phyloP scores from a whole-genome alignment of 2,888 invertebrate genomes.

The Drosophila picticornis region DNA sequence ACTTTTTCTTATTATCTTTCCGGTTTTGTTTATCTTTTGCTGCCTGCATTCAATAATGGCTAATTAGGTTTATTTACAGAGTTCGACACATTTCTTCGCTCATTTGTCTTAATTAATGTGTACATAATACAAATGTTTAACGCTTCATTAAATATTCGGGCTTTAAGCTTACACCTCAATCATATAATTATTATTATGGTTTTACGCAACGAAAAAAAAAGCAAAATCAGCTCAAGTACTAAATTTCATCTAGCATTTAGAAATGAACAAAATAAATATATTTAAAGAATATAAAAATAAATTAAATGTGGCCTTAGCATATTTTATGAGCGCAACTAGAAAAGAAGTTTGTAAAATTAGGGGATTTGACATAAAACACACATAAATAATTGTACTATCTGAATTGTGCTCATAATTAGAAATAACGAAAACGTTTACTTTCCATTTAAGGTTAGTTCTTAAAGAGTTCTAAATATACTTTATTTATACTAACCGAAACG shows the following conservation, averaged over 20 bases:
- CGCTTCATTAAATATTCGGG: slow-evolving; percentile 55
- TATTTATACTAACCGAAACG: slow-evolving; percentile 51
- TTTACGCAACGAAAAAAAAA: slow-evolving; percentile 2
- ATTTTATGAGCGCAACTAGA: slow-evolving; percentile 65
- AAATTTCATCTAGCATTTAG: slow-evolving; percentile 42
- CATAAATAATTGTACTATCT: slow-evolving; percentile 27
- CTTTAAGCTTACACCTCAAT: slow-evolving; percentile 32
- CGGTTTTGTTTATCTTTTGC: slow-evolving; percentile 23
- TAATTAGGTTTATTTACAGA: slow-evolving; percentile 65
- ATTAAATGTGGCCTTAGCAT: slow-evolving; percentile 79
- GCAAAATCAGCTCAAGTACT: slow-evolving; percentile 40
- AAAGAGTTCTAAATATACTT: slow-evolving; percentile 28
- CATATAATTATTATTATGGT: slow-evolving; percentile 15
- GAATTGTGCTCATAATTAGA: slow-evolving; percentile 59
- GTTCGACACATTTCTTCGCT: slow-evolving; percentile 37
- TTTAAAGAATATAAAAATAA: slow-evolving; percentile 44
- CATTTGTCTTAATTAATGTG: slow-evolving; percentile 60
- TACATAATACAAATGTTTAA: slow-evolving; percentile 52
- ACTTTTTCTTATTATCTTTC: slow-evolving; percentile 9
- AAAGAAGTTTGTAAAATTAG: slow-evolving; percentile 35
- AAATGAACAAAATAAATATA: slow-evolving; percentile 10
- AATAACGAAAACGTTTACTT: slow-evolving; percentile 37
- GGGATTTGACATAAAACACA: slow-evolving; percentile 49
- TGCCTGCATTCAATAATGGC: slow-evolving; percentile 47
- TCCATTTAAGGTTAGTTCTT: slow-evolving; percentile 42